phyloP scores from a whole-genome alignment of 2,797 vertebrate species.

The Sternotherus odoratus region DNA sequence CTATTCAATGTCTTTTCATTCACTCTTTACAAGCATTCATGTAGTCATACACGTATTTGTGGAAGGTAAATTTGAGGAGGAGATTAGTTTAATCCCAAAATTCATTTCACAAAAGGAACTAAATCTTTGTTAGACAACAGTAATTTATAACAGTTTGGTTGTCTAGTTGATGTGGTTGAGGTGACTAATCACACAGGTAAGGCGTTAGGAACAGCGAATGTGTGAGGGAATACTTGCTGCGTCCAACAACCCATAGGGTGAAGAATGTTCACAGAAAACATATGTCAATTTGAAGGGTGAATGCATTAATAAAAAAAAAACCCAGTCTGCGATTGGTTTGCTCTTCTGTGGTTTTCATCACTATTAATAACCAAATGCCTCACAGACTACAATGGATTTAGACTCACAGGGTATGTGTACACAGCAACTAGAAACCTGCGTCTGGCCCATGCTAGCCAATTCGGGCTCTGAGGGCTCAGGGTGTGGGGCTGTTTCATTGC shows the following conservation, averaged over 20 bases:
- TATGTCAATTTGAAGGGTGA: neutral
- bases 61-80: neutral
- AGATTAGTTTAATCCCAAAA: neutral
- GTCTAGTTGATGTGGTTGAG: neutral
- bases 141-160: neutral
- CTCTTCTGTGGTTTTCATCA: neutral
- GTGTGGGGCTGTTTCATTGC: neutral
- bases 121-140: neutral
- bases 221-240: neutral
- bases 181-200: neutral
- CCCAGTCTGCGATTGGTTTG: neutral
- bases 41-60: neutral
- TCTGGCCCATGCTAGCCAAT: neutral
- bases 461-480: neutral
- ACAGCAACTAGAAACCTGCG: neutral
- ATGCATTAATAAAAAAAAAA: neutral
- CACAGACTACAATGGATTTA: neutral
- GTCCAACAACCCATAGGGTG: neutral
- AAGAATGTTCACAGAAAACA: neutral
- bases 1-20: neutral
- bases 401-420: neutral
- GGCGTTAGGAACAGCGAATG: neutral
- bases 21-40: neutral
- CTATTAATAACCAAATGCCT: neutral
- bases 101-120: neutral